Percentiles rank a stretch among this genome's conserved stretches.
These are phyloP conservation scores for Hypocryptadius cinnamomeus DNA, from an alignment of 2,113 vertebrate species.

Conservation along the genomic window DNA sequence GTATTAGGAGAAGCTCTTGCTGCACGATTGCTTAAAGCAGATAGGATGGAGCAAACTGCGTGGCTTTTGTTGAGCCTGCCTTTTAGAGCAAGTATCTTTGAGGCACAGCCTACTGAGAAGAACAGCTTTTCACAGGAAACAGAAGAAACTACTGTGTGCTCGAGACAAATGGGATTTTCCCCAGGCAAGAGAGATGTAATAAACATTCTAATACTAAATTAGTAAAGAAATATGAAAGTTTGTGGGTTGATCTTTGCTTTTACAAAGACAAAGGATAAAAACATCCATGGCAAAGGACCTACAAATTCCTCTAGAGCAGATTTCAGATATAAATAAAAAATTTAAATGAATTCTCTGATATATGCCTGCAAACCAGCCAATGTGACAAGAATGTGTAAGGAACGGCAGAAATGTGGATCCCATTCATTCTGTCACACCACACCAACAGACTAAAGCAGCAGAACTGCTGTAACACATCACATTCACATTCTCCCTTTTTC, in stretches of 20 bases:
- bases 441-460: not conserved
- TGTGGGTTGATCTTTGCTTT: conserved; percentile 4
- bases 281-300: not conserved
- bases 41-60: not conserved
- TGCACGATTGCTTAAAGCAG: not conserved
- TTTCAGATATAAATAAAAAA: conserved; percentile 24
- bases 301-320: not conserved
- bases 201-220: conserved; percentile 41
- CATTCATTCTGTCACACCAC: not conserved
- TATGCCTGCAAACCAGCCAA: conserved; percentile 3
- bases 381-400: not conserved
- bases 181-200: conserved; percentile 29
- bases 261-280: not conserved
- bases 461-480: not conserved
- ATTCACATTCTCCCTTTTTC: not conserved
- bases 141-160: conserved; percentile 22
- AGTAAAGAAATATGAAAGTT: conserved; percentile 4
- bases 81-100: conserved; percentile 9
- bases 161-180: not conserved
- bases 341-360: not conserved
- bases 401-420: not conserved
- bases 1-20: not conserved
- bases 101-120: conserved; percentile 24
- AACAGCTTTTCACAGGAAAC: conserved; percentile 26
- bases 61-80: not conserved